Percentiles rank a stretch among this genome's conserved stretches.
Evolutionary conservation across 2,888 invertebrate genomes (phyloP).

Genomic region (Agonopterix arenella): DNA sequence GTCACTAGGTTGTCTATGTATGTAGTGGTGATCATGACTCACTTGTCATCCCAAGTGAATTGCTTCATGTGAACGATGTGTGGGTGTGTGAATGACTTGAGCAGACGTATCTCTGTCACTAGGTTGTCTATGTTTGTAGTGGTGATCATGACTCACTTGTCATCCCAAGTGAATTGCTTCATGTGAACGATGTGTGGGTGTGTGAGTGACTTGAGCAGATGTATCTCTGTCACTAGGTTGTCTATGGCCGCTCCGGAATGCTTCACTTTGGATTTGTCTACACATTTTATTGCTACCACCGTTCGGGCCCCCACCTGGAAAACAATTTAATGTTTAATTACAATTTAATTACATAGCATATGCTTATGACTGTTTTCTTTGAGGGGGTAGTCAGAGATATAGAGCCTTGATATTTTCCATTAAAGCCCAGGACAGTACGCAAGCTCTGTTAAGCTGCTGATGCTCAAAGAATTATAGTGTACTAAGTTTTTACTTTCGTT

Average conservation of each 20-base stretch:
- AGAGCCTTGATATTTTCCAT: no score
- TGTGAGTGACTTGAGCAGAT: conserved; percentile 84
- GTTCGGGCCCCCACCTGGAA: conserved; percentile 76
- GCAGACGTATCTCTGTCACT: conserved; percentile 86
- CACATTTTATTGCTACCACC: conserved; percentile 89
- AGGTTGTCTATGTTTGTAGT: conserved; percentile 88
- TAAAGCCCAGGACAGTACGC: no score
- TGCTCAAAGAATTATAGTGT: no score
- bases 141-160: conserved; percentile 78
- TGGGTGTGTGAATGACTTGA: conserved; percentile 87
- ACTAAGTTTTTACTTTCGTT: no score
- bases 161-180: conserved; percentile 88
- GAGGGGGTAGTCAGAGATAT: no score
- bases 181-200: conserved; percentile 90
- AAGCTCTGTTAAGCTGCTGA: no score
- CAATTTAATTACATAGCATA: no score
- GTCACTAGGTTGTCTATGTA: no score
- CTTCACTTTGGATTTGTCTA: conserved; percentile 81
- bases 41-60: conserved; percentile 87
- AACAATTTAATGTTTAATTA: neutral
- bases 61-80: conserved; percentile 90
- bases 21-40: no score
- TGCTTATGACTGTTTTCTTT: no score
- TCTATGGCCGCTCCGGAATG: conserved; percentile 83
- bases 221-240: conserved; percentile 89